Conservation (phyloP, 92 coral and sea anemone species). For the Zoanthus solanderi region DNA sequence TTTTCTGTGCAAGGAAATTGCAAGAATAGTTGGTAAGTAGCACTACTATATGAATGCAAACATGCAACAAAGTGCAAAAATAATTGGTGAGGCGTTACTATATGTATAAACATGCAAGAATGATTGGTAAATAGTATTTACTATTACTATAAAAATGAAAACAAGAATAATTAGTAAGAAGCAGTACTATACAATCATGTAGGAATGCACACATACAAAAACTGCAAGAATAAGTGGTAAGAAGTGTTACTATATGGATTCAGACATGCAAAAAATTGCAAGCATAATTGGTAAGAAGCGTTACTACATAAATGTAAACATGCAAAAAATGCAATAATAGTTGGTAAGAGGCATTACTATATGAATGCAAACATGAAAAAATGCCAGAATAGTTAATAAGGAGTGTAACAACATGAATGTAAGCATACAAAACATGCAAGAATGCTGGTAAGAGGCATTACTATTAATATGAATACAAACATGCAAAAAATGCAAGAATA, state of each 20-base stretch:
- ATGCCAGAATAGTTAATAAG: too few species aligned
- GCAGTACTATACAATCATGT: slow-evolving; percentile 43
- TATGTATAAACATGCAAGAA: too few species aligned
- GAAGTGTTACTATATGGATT: not conserved
- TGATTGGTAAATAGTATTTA: too few species aligned
- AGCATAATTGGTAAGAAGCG: slow-evolving; percentile 75
- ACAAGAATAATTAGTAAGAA: too few species aligned
- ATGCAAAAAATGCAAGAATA: not conserved
- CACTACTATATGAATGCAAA: not conserved
- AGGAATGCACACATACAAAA: slow-evolving; percentile 72
- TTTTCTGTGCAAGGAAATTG: slow-evolving; percentile 68
- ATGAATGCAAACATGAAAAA: too few species aligned
- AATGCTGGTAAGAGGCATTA: slow-evolving; percentile 71
- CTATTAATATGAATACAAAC: not conserved
- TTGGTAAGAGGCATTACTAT: not conserved
- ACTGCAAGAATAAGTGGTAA: slow-evolving; percentile 83
- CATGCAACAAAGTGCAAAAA: not conserved
- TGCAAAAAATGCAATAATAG: not conserved
- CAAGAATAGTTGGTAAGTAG: slow-evolving; percentile 79
- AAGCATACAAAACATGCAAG: not conserved
- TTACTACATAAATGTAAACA: not conserved
- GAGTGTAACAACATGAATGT: not conserved
- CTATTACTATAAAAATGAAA: too few species aligned
- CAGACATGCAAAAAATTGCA: slow-evolving; percentile 42
- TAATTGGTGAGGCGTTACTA: not conserved